Percentiles rank a stretch among this genome's conserved stretches.
Evolutionary conservation across 2,888 invertebrate genomes (phyloP).

Genomic region (Chaetogeoica ovagalla): DNA sequence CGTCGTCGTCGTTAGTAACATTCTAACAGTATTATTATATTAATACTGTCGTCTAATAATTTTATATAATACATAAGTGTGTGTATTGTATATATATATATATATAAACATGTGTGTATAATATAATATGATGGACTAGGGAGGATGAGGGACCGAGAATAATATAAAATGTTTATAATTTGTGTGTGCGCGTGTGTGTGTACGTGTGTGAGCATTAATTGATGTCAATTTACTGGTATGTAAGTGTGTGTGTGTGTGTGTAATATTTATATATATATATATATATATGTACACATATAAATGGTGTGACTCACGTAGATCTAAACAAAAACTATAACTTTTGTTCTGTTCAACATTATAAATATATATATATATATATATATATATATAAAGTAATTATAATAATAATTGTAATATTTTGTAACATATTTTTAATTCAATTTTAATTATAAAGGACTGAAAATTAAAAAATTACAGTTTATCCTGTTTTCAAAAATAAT

Average conservation of each 20-base stretch:
- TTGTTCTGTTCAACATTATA: no score
- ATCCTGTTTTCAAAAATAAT: no score
- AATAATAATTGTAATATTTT: no score
- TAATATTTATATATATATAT: neutral
- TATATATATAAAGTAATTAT: no score
- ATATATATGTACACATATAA: neutral
- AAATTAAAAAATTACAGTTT: no score
- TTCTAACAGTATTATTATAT: constrained; percentile 15
- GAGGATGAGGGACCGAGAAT: neutral
- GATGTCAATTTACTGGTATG: constrained; percentile 39
- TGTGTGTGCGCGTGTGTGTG: neutral
- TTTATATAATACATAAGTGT: constrained; percentile 18
- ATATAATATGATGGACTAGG: no score
- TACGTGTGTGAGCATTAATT: constrained; percentile 43
- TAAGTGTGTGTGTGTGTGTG: neutral
- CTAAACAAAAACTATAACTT: no score
- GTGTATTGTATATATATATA: neutral
- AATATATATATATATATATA: no score
- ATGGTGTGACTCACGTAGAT: no score
- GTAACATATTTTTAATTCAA: no score
- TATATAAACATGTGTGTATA: neutral
- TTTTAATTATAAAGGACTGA: no score
- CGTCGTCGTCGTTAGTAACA: constrained; percentile 36
- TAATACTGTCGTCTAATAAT: constrained; percentile 14
- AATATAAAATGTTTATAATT: neutral